Evolutionary conservation across 2,888 invertebrate species (phyloP), one percentile per base, ranked within the genome.

Genomic region (Rotaria macrura): DNA sequence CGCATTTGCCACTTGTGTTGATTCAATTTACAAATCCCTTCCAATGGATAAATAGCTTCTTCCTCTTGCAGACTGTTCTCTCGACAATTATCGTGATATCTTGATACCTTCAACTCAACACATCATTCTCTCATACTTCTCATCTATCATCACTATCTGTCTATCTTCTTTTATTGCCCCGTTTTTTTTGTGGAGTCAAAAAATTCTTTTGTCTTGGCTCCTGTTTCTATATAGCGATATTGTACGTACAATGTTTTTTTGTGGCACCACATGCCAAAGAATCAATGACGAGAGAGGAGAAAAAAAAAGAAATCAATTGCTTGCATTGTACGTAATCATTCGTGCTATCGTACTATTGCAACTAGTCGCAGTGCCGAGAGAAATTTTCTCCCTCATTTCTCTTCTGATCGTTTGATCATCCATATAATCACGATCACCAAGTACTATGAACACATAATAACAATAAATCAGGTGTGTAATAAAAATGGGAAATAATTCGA

Each of bases 251-350:
- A 65, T 65, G 34, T 65, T 65, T 65, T n/a, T 17, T 34, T 65
- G 29, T 34, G 65, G 65, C 65, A 65, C 65, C 65, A 65, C 65
- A 65, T 65, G 65, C 65, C 34, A 65, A 65, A 65, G 65, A 65
- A 65, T 65, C 65, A 65, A 65, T 65, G 65, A 65, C 14, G 65
- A 65, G 65, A 65, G 34, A 20, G 47, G 14, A 65, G 65, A 65
- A 34, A 12, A 65, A 29, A 34, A 34, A 65, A 29, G n/a, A 65
- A 65, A 65, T 65, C 65, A 65, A 65, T 34, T 65, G 20, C 65
- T 65, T 65, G 20, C 34, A 65, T 34, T 20, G 34, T 65, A 65
- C 65, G 65, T 65, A 65, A 65, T 65, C 65, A 65, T 65, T 65
- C 65, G 34, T 65, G 34, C 65, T 65, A 34, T 65, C 34, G 34